Conservation (phyloP, 2,113 vertebrate genomes). For the Morphnarchus princeps region DNA sequence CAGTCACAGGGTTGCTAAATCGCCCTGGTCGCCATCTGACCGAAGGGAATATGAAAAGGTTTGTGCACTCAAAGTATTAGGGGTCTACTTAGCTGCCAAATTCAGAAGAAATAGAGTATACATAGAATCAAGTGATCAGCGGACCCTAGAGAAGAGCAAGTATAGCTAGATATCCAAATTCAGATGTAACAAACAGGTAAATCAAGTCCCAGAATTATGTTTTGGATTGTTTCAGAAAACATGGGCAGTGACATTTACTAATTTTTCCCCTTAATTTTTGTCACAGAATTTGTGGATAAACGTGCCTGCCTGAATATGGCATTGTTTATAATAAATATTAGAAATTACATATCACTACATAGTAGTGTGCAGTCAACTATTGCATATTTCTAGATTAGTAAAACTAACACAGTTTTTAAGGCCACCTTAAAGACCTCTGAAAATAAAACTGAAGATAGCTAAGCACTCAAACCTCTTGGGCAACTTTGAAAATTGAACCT, state of each 20-base stretch:
- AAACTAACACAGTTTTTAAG: not conserved
- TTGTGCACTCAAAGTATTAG: not conserved
- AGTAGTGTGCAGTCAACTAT: accelerated
- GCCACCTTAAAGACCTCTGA: not conserved
- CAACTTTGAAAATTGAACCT: not conserved
- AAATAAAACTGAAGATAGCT: not conserved
- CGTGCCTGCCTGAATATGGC: not conserved
- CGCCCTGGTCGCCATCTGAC: not conserved
- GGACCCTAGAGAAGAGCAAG: not conserved
- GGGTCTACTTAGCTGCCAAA: not conserved
- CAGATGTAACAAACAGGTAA: not conserved
- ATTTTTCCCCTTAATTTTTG: not conserved
- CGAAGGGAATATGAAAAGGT: not conserved
- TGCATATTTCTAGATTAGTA: not conserved
- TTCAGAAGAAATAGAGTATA: not conserved
- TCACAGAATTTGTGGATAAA: not conserved
- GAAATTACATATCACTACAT: not conserved
- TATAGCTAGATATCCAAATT: not conserved
- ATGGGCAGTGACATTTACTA: accelerated
- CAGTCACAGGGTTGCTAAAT: not conserved
- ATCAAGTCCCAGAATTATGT: not conserved
- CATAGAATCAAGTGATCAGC: not conserved
- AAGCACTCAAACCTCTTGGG: not conserved
- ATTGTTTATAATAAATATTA: not conserved
- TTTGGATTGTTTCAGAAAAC: not conserved